These are phyloP conservation scores for Athripsodes cinereus DNA, from an alignment of 2,888 invertebrate species.

Conservation along the genomic window DNA sequence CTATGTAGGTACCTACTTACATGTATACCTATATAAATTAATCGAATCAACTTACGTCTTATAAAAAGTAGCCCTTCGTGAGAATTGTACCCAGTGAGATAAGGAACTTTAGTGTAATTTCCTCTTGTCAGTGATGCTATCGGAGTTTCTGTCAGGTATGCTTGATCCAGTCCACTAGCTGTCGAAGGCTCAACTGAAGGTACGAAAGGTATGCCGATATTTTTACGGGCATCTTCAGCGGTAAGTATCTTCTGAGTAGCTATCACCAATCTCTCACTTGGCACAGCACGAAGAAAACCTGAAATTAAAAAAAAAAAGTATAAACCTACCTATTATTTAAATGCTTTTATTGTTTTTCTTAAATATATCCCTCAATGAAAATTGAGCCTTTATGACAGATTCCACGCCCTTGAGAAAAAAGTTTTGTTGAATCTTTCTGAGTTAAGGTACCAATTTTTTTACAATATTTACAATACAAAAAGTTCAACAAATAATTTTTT, in stretches of 20 bases:
- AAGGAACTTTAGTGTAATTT: conserved; percentile 51
- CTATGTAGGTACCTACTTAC: too few relatives aligned
- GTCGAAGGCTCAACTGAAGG: conserved; percentile 46
- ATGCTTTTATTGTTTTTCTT: too few relatives aligned
- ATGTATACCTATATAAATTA: too few relatives aligned
- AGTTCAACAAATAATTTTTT: too few relatives aligned
- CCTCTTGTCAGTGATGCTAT: conserved; percentile 37
- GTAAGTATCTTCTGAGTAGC: conserved; percentile 49
- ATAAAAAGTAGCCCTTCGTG: conserved; percentile 61
- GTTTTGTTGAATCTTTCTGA: too few relatives aligned
- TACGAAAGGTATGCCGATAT: conserved; percentile 55
- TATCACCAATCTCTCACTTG: conserved; percentile 53
- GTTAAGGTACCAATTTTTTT: too few relatives aligned
- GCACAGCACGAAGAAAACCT: conserved; percentile 54
- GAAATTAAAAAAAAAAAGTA: neutral
- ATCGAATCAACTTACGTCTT: conserved; percentile 45
- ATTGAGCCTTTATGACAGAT: too few relatives aligned
- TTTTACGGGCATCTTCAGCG: conserved; percentile 50
- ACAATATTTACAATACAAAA: too few relatives aligned
- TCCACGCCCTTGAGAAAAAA: too few relatives aligned
- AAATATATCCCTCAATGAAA: too few relatives aligned
- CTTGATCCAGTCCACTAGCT: conserved; percentile 34
- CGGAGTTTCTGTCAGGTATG: conserved; percentile 52
- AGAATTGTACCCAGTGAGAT: conserved; percentile 58
- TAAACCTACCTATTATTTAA: too few relatives aligned